These are phyloP conservation scores for Anodontia alba DNA, from an alignment of 2,888 invertebrate species.

Conservation along the genomic window DNA sequence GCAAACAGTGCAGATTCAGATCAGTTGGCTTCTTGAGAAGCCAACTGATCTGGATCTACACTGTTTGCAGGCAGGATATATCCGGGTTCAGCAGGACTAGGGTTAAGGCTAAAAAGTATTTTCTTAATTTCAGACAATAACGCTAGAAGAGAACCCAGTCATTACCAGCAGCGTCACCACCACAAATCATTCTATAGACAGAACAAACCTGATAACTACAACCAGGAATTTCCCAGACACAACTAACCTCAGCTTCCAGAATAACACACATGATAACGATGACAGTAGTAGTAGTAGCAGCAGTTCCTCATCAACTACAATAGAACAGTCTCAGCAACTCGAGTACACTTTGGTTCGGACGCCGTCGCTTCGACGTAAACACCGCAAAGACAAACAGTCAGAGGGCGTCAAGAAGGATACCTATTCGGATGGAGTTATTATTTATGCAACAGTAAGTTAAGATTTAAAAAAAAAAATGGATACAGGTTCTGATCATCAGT, in stretches of 20 bases:
- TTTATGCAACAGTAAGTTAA: slow-evolving; percentile 72
- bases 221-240: not conserved
- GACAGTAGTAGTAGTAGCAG: not conserved
- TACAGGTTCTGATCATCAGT: too few species aligned
- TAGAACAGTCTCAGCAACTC: not conserved
- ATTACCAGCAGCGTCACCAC: not conserved
- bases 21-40: too few species aligned
- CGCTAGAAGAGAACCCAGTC: not conserved
- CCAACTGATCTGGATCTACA: too few species aligned
- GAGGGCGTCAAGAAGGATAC: slow-evolving; percentile 73
- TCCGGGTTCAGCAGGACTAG: too few species aligned
- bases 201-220: not conserved
- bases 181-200: not conserved
- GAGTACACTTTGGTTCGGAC: slow-evolving; percentile 64
- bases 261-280: not conserved
- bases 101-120: too few species aligned
- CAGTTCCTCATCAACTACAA: not conserved
- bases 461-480: not conserved
- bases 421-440: slow-evolving; percentile 78
- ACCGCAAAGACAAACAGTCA: slow-evolving; percentile 34
- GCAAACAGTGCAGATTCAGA: too few species aligned
- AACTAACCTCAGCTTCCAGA: not conserved
- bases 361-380: slow-evolving; percentile 63
- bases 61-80: too few species aligned
- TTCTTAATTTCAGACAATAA: slow-evolving; percentile 2